Evolutionary conservation across 2,888 invertebrate genomes (phyloP).

Genomic region (Thera obeliscata): DNA sequence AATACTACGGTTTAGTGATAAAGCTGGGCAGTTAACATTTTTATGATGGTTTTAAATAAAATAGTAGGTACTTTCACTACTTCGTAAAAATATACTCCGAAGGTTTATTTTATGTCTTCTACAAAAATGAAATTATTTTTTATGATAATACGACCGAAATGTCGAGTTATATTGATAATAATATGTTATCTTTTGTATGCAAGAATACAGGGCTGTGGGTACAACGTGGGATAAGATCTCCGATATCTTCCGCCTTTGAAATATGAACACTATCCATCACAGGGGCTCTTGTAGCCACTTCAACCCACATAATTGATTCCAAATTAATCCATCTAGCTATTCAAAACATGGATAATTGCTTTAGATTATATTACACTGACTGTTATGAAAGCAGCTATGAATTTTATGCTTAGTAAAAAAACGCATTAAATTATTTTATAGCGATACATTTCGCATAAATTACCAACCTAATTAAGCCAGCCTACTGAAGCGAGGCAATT

Average conservation of each 20-base stretch:
- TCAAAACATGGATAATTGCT: conserved; percentile 29
- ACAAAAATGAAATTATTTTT: neutral
- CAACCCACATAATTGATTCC: conserved; percentile 46
- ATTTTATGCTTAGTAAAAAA: conserved; percentile 32
- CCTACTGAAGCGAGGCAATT: conserved; percentile 30
- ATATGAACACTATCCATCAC: conserved; percentile 54
- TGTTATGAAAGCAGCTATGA: conserved; percentile 17
- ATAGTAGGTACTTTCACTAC: neutral
- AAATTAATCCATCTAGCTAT: conserved; percentile 48
- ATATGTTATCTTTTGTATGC: conserved; percentile 1
- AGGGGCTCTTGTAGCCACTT: conserved; percentile 36
- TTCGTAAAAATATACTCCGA: conserved; percentile 10
- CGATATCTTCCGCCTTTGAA: conserved; percentile 41
- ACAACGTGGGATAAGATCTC: conserved; percentile 26
- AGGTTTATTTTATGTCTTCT: conserved; percentile 2
- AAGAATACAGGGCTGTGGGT: conserved; percentile 7
- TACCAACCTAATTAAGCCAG: conserved; percentile 35
- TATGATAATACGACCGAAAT: neutral
- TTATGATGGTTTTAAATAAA: conserved; percentile 9
- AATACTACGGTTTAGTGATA: too few relatives aligned
- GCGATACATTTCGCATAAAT: conserved; percentile 39
- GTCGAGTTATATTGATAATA: conserved; percentile 9
- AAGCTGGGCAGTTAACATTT: neutral
- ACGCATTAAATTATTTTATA: conserved; percentile 33
- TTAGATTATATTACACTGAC: conserved; percentile 16